Evolutionary conservation across 2,797 vertebrate species (phyloP), one percentile per base, ranked within the genome.

Genomic region (Sebastes iracundus): DNA sequence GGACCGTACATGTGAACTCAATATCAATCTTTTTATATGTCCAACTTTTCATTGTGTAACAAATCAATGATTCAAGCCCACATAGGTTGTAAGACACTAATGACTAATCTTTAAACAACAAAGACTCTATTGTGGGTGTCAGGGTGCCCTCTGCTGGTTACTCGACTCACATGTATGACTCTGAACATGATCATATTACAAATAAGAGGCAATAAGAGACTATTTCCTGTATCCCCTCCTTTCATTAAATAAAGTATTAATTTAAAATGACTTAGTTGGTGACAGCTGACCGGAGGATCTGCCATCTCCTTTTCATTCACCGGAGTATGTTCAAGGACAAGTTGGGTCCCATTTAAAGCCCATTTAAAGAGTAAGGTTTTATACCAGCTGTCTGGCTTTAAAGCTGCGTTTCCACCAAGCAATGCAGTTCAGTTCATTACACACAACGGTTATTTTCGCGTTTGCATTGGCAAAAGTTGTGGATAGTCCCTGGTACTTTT

Each of bases 91-190:
- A 61, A 49, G 13, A n/a, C 27, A 38, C 67, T 63, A 23, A 84
- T 71, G 65, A 77, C 56, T 81, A 27, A 81, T 68, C 78, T 75
- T 63, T 69, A 63, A 78, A 75, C 55, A 72, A 75, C 23, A 67
- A 75, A 23, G 18, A 53, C 52, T 64, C 1, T 18, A 75, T 69
- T 71, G 5, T 33, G 72, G 16, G 80, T 87, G 73, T 82, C 25
- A 71, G 72, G 32, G 68, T 67, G 91, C 93, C 95, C 92, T 92
- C 95, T 95, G 84, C 87, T 95, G 95, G 91, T 59, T 12, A 22
- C 16, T 74, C 10, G 27, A 4, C 61, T 67, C 14, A 84, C 30
- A 33, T 62, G 8, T 3, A 32, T 25, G 23, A 59, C 13, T 52
- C 1, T 33, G 30, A 32, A 64, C 10, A 10, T 30, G 42, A 59